These are phyloP conservation scores for Monoplex corrugatus DNA, from an alignment of 2,888 invertebrate genomes.

Conservation along the genomic window DNA sequence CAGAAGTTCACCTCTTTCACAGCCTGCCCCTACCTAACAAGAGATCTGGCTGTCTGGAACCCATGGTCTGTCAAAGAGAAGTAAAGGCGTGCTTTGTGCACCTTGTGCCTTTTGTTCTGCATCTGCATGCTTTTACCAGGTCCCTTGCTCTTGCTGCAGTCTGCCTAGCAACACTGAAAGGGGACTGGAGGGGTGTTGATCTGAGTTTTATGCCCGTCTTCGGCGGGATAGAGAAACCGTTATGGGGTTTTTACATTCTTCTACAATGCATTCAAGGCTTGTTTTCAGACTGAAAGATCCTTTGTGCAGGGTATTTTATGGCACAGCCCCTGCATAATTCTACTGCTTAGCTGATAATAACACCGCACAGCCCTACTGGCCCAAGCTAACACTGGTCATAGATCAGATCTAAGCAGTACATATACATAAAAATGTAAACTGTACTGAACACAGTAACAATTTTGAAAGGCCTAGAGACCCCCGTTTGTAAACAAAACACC, in stretches of 20 bases:
- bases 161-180: conserved; percentile 6
- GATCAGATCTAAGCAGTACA: too few species aligned
- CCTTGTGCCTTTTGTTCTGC: neutral
- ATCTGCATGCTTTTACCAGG: neutral
- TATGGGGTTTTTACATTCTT: conserved; percentile 5
- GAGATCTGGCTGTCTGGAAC: neutral
- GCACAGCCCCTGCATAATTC: conserved; percentile 6
- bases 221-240: neutral
- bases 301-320: neutral
- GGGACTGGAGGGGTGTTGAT: neutral
- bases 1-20: neutral
- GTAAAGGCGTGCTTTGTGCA: neutral
- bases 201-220: neutral
- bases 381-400: too few species aligned
- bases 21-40: neutral
- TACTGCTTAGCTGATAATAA: too few species aligned
- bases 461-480: too few species aligned
- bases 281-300: neutral
- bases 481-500: too few species aligned
- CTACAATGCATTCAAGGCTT: neutral
- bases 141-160: neutral
- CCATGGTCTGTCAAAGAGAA: neutral
- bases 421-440: too few species aligned
- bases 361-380: too few species aligned
- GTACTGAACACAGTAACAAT: too few species aligned